A percentile compares a stretch with the other conserved stretches of the same genome.
Evolutionary conservation across 2,888 invertebrate genomes (phyloP).

Genomic region (Adelognathus sp.): DNA sequence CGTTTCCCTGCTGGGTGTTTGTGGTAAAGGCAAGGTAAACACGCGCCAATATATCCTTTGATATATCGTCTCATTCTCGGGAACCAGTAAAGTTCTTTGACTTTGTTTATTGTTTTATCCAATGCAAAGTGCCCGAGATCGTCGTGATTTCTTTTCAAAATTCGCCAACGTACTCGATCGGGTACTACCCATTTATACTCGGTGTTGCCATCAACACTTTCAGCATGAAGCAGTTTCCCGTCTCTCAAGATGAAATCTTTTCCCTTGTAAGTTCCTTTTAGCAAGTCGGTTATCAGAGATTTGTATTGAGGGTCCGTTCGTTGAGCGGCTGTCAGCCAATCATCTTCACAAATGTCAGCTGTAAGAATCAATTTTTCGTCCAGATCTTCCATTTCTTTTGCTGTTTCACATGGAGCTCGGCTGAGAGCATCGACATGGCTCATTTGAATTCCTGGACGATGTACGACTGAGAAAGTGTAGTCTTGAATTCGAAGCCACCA

Average conservation of each 20-base stretch:
- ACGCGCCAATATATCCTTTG: constrained; percentile 29
- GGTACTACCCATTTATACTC: constrained; percentile 46
- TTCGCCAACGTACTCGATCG: neutral
- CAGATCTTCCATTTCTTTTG: constrained; percentile 59
- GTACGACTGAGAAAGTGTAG: constrained; percentile 61
- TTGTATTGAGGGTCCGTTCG: constrained; percentile 23
- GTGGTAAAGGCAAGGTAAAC: neutral
- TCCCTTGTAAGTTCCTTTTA: constrained; percentile 29
- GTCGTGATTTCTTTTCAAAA: constrained; percentile 51
- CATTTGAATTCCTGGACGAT: constrained; percentile 63
- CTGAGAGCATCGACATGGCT: constrained; percentile 70
- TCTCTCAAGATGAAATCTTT: constrained; percentile 32
- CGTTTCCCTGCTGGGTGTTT: neutral
- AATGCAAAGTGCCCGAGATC: constrained; percentile 60
- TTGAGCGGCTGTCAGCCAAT: constrained; percentile 57
- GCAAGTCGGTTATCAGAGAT: too few species aligned
- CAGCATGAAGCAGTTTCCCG: constrained; percentile 31
- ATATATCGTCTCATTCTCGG: constrained; percentile 55
- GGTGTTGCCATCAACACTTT: constrained; percentile 6
- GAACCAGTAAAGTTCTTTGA: constrained; percentile 60
- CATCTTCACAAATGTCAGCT: too few species aligned
- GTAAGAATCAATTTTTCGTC: constrained; percentile 57
- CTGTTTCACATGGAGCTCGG: neutral
- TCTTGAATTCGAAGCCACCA: constrained; percentile 62
- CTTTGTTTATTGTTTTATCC: constrained; percentile 51